These are phyloP conservation scores for Oreochromis tanganicae DNA, from an alignment of 2,113 vertebrate species.

Conservation along the genomic window DNA sequence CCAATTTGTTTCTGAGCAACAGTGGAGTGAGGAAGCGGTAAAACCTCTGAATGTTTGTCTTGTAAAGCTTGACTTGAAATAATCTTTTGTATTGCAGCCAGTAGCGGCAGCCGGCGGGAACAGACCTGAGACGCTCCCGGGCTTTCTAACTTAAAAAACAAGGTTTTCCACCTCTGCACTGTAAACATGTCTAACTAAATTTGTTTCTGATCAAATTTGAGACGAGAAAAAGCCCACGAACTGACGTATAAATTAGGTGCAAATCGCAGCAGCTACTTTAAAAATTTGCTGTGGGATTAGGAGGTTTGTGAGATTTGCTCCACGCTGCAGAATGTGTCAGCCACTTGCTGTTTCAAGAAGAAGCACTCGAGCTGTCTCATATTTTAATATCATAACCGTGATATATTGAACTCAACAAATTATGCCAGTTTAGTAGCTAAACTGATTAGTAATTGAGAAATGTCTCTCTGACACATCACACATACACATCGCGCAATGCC, in stretches of 20 bases:
- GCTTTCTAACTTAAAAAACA: neutral
- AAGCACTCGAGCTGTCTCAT: neutral
- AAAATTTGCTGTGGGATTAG: neutral
- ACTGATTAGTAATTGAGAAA: neutral
- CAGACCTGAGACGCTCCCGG: neutral
- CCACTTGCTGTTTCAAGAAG: neutral
- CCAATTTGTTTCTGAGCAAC: neutral
- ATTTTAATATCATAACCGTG: neutral
- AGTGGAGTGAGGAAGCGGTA: neutral
- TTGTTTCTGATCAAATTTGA: neutral
- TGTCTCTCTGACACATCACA: neutral
- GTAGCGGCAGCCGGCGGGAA: rapidly evolving
- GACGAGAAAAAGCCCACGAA: neutral
- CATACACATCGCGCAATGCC: neutral
- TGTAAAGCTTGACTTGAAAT: neutral
- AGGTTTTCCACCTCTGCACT: neutral
- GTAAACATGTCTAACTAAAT: neutral
- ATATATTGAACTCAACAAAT: neutral
- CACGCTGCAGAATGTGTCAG: neutral
- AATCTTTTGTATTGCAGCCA: neutral
- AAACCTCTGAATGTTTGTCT: neutral
- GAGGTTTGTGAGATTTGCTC: neutral
- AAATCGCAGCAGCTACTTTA: neutral
- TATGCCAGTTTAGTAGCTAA: neutral
- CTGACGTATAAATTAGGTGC: neutral